Percentiles rank a stretch among this genome's conserved stretches.
These are phyloP conservation scores for Coreoperca whiteheadi DNA, from an alignment of 2,113 vertebrate species.

Conservation along the genomic window DNA sequence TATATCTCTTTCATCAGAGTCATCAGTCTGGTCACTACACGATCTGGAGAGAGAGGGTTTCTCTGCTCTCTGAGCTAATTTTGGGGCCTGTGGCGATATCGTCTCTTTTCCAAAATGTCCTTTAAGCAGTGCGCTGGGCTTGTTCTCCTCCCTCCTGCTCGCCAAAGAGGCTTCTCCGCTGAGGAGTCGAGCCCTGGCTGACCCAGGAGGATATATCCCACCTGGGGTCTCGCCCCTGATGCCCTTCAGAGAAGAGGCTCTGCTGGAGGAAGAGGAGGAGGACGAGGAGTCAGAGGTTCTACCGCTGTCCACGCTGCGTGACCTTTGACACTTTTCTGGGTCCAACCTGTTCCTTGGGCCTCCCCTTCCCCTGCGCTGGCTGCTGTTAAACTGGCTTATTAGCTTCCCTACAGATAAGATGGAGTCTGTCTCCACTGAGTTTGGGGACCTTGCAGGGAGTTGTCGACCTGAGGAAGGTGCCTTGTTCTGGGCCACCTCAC, in stretches of 20 bases:
- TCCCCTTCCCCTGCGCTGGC: constrained; percentile 86
- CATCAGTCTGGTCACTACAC: constrained; percentile 34
- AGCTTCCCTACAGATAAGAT: constrained; percentile 90
- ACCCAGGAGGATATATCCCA: constrained; percentile 66
- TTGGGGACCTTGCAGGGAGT: constrained; percentile 50
- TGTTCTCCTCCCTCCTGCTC: constrained; percentile 39
- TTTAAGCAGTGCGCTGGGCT: constrained; percentile 26
- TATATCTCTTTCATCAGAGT: constrained; percentile 68
- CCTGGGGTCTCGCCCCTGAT: constrained; percentile 38
- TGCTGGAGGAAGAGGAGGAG: constrained; percentile 73
- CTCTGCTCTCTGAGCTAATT: constrained; percentile 53
- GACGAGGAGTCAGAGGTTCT: constrained; percentile 76
- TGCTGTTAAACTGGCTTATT: constrained; percentile 91
- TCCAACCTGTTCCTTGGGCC: constrained; percentile 87
- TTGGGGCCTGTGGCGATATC: constrained; percentile 25
- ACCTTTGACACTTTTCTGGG: constrained; percentile 88
- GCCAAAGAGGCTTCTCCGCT: constrained; percentile 30
- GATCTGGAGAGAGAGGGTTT: constrained; percentile 45
- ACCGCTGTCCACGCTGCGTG: constrained; percentile 89
- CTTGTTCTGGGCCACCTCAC: constrained; percentile 31
- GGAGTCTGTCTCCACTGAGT: constrained; percentile 87
- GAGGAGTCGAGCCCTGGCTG: constrained; percentile 68
- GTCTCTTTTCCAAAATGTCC: constrained; percentile 42
- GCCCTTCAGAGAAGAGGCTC: constrained; percentile 64
- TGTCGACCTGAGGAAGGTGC: constrained; percentile 24